Percentiles rank a stretch among this genome's conserved stretches.
Evolutionary conservation across 1,140 invertebrate species (phyloP).

Genomic region (Brachionus asplanchnoidis): DNA sequence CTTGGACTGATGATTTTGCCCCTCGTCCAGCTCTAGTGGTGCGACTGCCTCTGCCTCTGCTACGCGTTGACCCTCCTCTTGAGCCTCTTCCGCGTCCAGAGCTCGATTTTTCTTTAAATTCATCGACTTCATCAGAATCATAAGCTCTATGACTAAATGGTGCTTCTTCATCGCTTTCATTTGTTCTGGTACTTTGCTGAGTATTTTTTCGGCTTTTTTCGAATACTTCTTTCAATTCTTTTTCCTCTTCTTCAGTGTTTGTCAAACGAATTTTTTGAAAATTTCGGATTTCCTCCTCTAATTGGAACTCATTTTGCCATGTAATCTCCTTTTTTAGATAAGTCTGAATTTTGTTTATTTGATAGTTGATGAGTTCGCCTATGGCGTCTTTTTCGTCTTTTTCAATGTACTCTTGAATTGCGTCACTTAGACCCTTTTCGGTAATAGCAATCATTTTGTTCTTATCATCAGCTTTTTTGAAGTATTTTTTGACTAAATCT

Average conservation of each 20-base stretch:
- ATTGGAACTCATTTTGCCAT: slow-evolving; percentile 28
- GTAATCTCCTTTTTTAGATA: slow-evolving; percentile 33
- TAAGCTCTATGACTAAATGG: not conserved
- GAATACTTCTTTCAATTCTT: slow-evolving; percentile 24
- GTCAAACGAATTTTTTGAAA: slow-evolving; percentile 17
- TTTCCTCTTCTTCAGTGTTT: not conserved
- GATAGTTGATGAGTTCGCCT: slow-evolving; percentile 11
- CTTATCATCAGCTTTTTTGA: slow-evolving; percentile 35
- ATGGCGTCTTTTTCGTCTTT: slow-evolving; percentile 42
- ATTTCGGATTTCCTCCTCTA: slow-evolving; percentile 13
- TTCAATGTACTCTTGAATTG: slow-evolving; percentile 37
- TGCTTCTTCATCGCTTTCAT: not conserved
- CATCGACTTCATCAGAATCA: not conserved
- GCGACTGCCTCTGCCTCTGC: not conserved
- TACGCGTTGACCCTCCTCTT: not conserved
- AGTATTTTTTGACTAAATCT: slow-evolving; percentile 37
- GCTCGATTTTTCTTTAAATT: not conserved
- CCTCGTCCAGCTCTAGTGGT: not conserved
- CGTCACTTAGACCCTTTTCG: slow-evolving; percentile 20
- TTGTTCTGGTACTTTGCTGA: not conserved
- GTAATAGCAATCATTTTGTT: slow-evolving; percentile 16
- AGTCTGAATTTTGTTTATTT: slow-evolving; percentile 23
- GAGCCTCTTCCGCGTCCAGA: not conserved
- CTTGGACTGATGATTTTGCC: not conserved
- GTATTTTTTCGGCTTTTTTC: slow-evolving; percentile 20